Percentiles rank a stretch among this genome's conserved stretches.
phyloP scores from a whole-genome alignment of 2,888 invertebrate genomes.

The Sphaerophoria taeniata region DNA sequence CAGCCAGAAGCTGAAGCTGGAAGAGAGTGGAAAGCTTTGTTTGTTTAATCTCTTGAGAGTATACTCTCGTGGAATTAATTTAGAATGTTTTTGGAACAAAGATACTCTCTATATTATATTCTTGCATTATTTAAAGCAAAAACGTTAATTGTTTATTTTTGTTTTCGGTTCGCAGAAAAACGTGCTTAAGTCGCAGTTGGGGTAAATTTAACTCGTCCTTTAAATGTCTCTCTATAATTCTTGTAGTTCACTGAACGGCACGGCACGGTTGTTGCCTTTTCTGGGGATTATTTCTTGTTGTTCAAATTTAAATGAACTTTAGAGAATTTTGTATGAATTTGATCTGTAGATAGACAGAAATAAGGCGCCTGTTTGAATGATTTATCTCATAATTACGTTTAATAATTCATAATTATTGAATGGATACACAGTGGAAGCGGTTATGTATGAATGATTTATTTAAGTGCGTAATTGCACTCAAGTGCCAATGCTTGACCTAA shows the following conservation, averaged over 20 bases:
- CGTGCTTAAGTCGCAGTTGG: not conserved
- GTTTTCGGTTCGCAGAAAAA: not conserved
- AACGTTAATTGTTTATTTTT: not conserved
- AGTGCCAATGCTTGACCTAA: conserved; percentile 1
- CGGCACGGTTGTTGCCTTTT: not conserved
- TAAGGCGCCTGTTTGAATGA: not conserved
- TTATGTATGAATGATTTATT: not conserved
- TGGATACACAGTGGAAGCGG: not conserved
- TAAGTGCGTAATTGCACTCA: conserved; percentile 14
- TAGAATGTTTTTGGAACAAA: conserved; percentile 1
- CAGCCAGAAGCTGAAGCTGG: not conserved
- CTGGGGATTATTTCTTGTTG: not conserved
- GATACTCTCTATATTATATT: not conserved
- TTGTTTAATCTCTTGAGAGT: not conserved
- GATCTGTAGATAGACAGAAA: not conserved
- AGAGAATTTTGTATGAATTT: not conserved
- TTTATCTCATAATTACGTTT: not conserved
- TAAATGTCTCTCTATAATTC: not conserved
- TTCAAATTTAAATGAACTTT: not conserved
- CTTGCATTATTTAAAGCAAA: not conserved
- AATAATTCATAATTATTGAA: not conserved
- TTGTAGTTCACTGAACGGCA: not conserved
- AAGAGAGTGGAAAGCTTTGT: not conserved
- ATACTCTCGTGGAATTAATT: not conserved
- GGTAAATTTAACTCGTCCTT: not conserved